phyloP scores from a whole-genome alignment of 2,113 vertebrate genomes.

The Galbula dea region DNA sequence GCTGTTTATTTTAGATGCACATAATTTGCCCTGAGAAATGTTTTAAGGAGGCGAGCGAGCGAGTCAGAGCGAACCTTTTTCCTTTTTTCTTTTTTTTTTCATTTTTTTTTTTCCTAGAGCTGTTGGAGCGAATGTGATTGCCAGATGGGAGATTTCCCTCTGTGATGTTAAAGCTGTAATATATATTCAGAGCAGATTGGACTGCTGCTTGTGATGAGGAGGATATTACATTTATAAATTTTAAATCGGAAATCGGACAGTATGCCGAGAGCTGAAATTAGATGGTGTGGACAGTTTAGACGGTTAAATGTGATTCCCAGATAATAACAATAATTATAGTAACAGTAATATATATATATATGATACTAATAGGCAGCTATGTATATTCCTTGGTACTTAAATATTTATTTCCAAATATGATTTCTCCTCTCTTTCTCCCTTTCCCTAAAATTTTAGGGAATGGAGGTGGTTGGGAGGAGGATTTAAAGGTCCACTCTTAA shows the following conservation, averaged over 20 bases:
- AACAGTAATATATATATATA: conserved; percentile 57
- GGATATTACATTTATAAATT: conserved; percentile 91
- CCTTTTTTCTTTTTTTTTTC: no score
- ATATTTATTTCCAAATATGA: conserved; percentile 41
- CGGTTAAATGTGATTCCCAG: conserved; percentile 73
- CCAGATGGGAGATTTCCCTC: conserved; percentile 87
- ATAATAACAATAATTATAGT: conserved; percentile 68
- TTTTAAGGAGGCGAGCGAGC: conserved; percentile 73
- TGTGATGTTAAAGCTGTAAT: conserved; percentile 90
- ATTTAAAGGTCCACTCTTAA: conserved; percentile 39
- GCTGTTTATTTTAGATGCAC: conserved; percentile 85
- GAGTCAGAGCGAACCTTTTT: conserved; percentile 67
- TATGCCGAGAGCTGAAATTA: conserved; percentile 81
- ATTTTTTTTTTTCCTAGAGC: conserved; percentile 70
- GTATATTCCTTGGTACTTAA: conserved; percentile 52
- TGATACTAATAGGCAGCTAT: conserved; percentile 6
- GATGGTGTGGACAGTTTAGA: conserved; percentile 72
- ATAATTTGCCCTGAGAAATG: conserved; percentile 84
- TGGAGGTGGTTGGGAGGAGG: conserved; percentile 18
- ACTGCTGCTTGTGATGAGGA: conserved; percentile 85
- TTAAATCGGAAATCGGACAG: conserved; percentile 83
- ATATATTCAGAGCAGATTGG: conserved; percentile 93
- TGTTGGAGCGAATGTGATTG: conserved; percentile 85
- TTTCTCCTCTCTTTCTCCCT: background rate
- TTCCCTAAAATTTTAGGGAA: conserved; percentile 22